Conservation (phyloP, 2,888 invertebrate genomes). For the Drosophila maculinotata region DNA sequence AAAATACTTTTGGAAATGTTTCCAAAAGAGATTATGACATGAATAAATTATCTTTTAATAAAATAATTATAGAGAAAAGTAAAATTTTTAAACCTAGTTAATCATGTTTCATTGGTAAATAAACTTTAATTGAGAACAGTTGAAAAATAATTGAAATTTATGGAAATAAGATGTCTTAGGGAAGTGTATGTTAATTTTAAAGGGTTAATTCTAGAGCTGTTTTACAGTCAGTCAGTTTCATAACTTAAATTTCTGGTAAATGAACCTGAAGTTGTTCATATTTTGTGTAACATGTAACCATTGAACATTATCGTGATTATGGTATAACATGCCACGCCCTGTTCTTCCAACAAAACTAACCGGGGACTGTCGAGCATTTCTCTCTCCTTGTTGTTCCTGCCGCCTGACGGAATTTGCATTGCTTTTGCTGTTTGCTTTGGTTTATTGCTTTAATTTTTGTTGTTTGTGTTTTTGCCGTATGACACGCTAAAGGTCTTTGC, state of each 20-base stretch:
- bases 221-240: neutral
- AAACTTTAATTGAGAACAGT: too few relatives aligned
- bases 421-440: conserved; percentile 30
- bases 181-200: too few relatives aligned
- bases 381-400: conserved; percentile 3
- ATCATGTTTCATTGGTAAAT: too few relatives aligned
- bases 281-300: conserved; percentile 14
- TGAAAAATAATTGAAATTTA: too few relatives aligned
- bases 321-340: conserved; percentile 41
- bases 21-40: too few relatives aligned
- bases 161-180: too few relatives aligned
- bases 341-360: conserved; percentile 20
- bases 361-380: conserved; percentile 10
- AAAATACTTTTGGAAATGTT: too few relatives aligned
- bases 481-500: conserved; percentile 76
- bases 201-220: too few relatives aligned
- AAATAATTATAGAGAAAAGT: too few relatives aligned
- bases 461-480: conserved; percentile 24
- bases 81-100: too few relatives aligned
- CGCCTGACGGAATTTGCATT: conserved; percentile 26
- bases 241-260: conserved; percentile 15
- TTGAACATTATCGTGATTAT: conserved; percentile 40
- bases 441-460: conserved; percentile 44
- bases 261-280: conserved; percentile 5
- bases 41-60: too few relatives aligned